phyloP scores from a whole-genome alignment of 2,888 invertebrate genomes.

The Caenorhabditis zanzibari region DNA sequence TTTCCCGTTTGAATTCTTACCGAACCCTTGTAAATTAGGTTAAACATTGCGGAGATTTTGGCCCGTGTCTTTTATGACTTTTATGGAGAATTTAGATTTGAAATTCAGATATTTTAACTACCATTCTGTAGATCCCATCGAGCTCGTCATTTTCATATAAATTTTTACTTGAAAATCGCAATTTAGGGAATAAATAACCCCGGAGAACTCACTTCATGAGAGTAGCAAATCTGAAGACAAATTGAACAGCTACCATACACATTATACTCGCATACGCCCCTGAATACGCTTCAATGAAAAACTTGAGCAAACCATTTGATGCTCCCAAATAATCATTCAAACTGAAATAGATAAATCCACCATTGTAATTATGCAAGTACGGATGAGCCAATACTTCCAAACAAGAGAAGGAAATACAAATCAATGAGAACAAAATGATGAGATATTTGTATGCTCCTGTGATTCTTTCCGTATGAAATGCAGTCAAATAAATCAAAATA shows the following conservation, averaged over 20 bases:
- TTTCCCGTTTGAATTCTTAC: too few relatives aligned
- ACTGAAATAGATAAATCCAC: constrained; percentile 52
- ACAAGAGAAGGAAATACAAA: constrained; percentile 42
- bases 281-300: constrained; percentile 39
- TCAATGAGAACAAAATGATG: constrained; percentile 33
- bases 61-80: too few relatives aligned
- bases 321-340: constrained; percentile 31
- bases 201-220: constrained; percentile 43
- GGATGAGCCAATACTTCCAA: constrained; percentile 47
- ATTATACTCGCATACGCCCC: constrained; percentile 44
- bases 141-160: too few relatives aligned
- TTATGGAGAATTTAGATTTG: too few relatives aligned
- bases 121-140: too few relatives aligned
- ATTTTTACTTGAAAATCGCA: too few relatives aligned
- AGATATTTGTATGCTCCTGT: constrained; percentile 40
- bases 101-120: too few relatives aligned
- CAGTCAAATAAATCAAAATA: constrained; percentile 45
- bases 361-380: constrained; percentile 45
- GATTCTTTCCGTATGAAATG: constrained; percentile 30
- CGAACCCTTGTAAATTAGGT: too few relatives aligned
- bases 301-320: constrained; percentile 18
- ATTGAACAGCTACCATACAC: constrained; percentile 49
- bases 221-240: constrained; percentile 39
- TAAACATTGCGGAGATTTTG: too few relatives aligned
- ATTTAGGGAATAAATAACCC: neutral